phyloP scores from a whole-genome alignment of 2,113 vertebrate genomes.

The Marmota flaviventris region DNA sequence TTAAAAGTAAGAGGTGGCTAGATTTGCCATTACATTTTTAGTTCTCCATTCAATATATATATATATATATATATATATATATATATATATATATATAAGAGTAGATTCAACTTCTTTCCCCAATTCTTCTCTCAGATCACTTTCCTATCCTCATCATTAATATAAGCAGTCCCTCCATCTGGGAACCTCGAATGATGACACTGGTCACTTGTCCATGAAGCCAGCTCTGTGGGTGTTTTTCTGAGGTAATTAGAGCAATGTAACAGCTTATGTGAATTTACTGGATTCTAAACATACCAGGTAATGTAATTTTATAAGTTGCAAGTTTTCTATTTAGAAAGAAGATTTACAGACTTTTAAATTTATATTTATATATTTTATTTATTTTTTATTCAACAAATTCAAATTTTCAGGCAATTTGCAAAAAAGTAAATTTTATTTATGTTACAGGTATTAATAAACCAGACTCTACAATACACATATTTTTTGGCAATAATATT shows the following conservation, averaged over 20 bases:
- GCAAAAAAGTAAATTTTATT: background rate
- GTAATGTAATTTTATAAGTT: background rate
- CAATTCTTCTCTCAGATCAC: background rate
- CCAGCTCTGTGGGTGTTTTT: accelerated
- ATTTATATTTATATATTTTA: background rate
- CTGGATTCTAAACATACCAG: background rate
- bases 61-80: background rate
- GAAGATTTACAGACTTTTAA: background rate
- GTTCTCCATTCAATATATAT: background rate
- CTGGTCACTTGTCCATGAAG: background rate
- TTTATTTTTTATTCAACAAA: background rate
- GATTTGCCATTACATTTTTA: background rate
- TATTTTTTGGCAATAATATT: background rate
- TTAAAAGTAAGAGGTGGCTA: background rate
- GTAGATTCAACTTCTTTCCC: background rate
- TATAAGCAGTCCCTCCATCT: background rate
- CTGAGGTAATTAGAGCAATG: background rate
- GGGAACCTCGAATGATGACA: too few relatives aligned
- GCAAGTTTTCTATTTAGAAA: background rate
- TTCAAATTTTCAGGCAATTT: background rate
- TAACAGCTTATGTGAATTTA: background rate
- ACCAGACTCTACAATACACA: background rate
- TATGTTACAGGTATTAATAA: background rate
- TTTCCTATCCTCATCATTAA: background rate
- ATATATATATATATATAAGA: background rate